Conservation (phyloP, 2,888 invertebrate species). For the Cosmopolites sordidus region DNA sequence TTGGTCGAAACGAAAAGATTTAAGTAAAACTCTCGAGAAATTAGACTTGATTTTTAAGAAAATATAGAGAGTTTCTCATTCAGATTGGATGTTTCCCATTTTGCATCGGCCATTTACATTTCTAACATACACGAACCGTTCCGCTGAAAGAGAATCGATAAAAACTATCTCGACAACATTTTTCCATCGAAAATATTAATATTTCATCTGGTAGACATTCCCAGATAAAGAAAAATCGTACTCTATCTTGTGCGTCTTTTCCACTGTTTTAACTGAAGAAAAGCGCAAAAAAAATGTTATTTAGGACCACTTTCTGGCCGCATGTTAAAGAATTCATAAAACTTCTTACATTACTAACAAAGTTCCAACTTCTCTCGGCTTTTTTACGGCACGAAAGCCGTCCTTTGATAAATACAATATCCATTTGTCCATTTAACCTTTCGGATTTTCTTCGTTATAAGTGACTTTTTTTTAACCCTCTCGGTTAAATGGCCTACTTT, state of each 20-base stretch:
- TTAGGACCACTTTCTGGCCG: background rate
- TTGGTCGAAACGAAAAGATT: too few relatives aligned
- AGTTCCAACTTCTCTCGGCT: background rate
- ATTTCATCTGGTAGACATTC: slow-evolving; percentile 16
- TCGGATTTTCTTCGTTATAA: background rate
- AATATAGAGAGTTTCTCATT: too few relatives aligned
- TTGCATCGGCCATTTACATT: too few relatives aligned
- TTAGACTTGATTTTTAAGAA: too few relatives aligned
- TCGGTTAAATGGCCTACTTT: too few relatives aligned
- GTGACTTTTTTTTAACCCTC: background rate
- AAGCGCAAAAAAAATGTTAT: too few relatives aligned
- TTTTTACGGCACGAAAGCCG: background rate
- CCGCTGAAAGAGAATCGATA: background rate
- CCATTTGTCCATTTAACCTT: slow-evolving; percentile 6
- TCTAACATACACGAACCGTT: background rate
- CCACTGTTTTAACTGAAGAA: too few relatives aligned
- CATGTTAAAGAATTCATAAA: background rate
- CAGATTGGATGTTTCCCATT: too few relatives aligned
- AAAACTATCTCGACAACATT: background rate
- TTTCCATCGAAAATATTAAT: slow-evolving; percentile 18
- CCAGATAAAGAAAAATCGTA: slow-evolving; percentile 22
- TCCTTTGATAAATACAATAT: slow-evolving; percentile 7
- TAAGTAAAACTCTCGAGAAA: too few relatives aligned
- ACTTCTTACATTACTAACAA: background rate
- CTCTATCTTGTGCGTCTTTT: background rate